These are phyloP conservation scores for Albula goreensis DNA, from an alignment of 2,113 vertebrate species.

Conservation along the genomic window DNA sequence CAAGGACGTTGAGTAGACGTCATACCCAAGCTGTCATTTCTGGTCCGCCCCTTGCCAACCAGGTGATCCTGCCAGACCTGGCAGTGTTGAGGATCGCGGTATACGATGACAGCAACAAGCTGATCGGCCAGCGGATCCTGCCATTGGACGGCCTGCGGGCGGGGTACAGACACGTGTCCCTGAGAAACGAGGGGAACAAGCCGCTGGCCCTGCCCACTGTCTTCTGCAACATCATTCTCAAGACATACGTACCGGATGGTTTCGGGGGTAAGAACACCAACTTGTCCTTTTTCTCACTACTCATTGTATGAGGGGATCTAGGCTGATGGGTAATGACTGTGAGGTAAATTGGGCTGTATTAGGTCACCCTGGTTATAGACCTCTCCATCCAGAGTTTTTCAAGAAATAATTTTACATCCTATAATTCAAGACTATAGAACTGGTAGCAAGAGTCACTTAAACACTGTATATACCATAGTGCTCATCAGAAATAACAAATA, in stretches of 20 bases:
- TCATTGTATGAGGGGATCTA: no score
- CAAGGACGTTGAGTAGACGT: no score
- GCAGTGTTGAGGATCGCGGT: constrained; percentile 95
- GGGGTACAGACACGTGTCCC: constrained; percentile 95
- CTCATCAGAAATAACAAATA: no score
- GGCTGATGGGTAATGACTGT: no score
- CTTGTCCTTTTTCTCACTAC: background rate
- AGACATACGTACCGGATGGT: constrained; percentile 97
- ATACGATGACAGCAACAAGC: constrained; percentile 94
- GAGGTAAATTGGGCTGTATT: no score
- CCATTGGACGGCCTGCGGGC: constrained; percentile 95
- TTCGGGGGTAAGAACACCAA: constrained; percentile 84
- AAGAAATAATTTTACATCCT: no score
- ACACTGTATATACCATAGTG: no score
- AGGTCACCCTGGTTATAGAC: no score
- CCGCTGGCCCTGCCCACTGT: constrained; percentile 91
- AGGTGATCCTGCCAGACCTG: constrained; percentile 97
- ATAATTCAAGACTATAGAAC: no score
- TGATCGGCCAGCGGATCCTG: constrained; percentile 95
- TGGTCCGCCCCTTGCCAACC: background rate
- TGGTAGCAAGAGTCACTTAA: no score
- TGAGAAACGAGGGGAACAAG: constrained; percentile 97
- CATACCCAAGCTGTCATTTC: background rate
- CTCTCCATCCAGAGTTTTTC: no score
- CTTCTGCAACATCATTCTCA: constrained; percentile 98